These are phyloP conservation scores for Petaurus breviceps DNA, from an alignment of 2,113 vertebrate species.

Conservation along the genomic window DNA sequence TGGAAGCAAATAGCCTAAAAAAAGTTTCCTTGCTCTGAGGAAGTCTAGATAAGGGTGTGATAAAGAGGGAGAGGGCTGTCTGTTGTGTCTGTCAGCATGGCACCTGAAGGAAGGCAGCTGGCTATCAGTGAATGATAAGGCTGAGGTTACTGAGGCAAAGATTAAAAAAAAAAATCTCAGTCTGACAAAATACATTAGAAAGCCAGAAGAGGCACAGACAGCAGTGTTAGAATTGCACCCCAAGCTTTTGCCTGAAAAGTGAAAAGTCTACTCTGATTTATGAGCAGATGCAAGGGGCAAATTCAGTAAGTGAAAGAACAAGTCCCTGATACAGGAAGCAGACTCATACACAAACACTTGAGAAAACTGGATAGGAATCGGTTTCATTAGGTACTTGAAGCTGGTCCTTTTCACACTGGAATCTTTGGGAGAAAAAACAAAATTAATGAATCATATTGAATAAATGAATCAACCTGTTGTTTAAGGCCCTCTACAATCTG, in stretches of 20 bases:
- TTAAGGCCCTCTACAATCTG: neutral
- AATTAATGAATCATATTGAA: neutral
- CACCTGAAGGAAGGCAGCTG: conserved; percentile 70
- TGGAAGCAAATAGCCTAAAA: conserved; percentile 59
- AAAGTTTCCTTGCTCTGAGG: conserved; percentile 63
- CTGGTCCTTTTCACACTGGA: neutral
- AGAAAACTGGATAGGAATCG: neutral
- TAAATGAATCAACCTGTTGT: neutral
- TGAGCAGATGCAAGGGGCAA: neutral
- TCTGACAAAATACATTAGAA: conserved; percentile 47
- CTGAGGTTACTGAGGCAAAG: conserved; percentile 59
- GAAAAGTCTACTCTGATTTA: conserved; percentile 33
- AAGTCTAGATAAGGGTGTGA: conserved; percentile 65
- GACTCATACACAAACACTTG: neutral
- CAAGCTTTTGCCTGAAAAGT: conserved; percentile 58
- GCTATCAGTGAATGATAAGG: conserved; percentile 62
- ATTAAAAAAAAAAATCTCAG: conserved; percentile 60
- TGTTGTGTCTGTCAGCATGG: conserved; percentile 56
- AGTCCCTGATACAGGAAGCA: neutral
- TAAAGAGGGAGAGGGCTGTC: conserved; percentile 42
- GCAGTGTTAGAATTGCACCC: conserved; percentile 26
- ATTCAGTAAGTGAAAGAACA: neutral
- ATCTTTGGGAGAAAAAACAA: conserved; percentile 21
- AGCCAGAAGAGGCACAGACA: conserved; percentile 5
- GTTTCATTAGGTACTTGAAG: neutral